A percentile compares a stretch with the other conserved stretches of the same genome.
Evolutionary conservation across 2,113 vertebrate species (phyloP).

Genomic region (Odontophorus gujanensis): DNA sequence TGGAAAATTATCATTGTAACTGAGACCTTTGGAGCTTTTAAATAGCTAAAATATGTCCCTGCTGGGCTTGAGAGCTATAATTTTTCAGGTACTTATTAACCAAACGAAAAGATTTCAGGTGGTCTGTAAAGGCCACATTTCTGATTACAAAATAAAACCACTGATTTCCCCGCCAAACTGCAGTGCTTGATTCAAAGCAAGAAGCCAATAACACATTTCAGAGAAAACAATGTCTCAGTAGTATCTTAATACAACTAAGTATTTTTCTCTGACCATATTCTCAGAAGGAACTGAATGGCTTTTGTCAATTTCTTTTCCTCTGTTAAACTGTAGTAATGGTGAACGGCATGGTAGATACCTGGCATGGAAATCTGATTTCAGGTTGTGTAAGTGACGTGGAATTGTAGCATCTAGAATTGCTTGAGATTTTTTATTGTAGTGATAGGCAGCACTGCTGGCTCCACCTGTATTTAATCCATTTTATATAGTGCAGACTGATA

Average conservation of each 20-base stretch:
- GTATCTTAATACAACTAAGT: neutral
- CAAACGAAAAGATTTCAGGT: neutral
- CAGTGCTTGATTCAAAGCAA: neutral
- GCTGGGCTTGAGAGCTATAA: neutral
- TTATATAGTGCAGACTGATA: neutral
- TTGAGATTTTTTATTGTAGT: neutral
- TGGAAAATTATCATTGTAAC: neutral
- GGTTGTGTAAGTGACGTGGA: neutral
- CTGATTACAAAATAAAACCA: neutral
- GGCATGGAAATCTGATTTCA: neutral
- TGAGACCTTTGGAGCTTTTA: neutral
- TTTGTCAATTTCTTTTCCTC: neutral
- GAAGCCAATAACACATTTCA: neutral
- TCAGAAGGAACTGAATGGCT: neutral
- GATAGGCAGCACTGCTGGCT: neutral
- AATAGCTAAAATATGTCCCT: neutral
- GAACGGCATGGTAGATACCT: neutral
- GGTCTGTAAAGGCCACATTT: rapidly evolving
- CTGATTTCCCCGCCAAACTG: neutral
- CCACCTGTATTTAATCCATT: neutral
- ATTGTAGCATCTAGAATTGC: neutral
- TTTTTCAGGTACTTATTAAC: neutral
- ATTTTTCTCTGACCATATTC: neutral
- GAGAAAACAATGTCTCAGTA: neutral
- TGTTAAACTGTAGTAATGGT: neutral